These are phyloP conservation scores for Siniperca obscura DNA, from an alignment of 2,797 vertebrate species.

Conservation along the genomic window DNA sequence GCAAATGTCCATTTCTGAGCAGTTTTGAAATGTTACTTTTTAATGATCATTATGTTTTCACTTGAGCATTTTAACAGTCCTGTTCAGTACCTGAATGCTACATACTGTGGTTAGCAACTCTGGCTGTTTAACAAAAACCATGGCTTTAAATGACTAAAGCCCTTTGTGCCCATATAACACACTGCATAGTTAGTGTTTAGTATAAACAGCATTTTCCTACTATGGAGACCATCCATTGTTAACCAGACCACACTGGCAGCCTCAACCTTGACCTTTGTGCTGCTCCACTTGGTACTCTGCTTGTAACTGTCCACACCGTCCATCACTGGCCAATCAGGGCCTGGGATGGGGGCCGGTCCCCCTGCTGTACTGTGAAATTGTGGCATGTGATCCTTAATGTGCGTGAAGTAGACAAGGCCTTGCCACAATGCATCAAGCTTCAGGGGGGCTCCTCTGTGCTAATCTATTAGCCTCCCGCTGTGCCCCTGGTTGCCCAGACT, in stretches of 20 bases:
- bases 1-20: constrained; percentile 30
- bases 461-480: constrained; percentile 85
- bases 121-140: constrained; percentile 31
- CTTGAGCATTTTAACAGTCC: constrained; percentile 1
- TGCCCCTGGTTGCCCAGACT: constrained; percentile 76
- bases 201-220: constrained; percentile 67
- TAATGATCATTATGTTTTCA: constrained; percentile 25
- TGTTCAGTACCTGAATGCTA: constrained; percentile 9
- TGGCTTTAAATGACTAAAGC: constrained; percentile 72
- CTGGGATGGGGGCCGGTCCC: constrained; percentile 67
- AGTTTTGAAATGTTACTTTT: constrained; percentile 4
- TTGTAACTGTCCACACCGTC: constrained; percentile 85
- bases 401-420: constrained; percentile 87
- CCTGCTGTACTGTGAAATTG: constrained; percentile 88
- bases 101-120: constrained; percentile 21
- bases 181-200: constrained; percentile 55
- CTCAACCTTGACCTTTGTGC: constrained; percentile 84
- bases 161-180: constrained; percentile 49
- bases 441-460: constrained; percentile 76
- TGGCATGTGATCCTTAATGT: constrained; percentile 88
- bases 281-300: constrained; percentile 79
- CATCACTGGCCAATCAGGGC: constrained; percentile 77
- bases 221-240: constrained; percentile 78
- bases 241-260: constrained; percentile 77
- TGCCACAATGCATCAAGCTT: constrained; percentile 84